phyloP scores from a whole-genome alignment of 2,888 invertebrate genomes.

The Amiota communis region DNA sequence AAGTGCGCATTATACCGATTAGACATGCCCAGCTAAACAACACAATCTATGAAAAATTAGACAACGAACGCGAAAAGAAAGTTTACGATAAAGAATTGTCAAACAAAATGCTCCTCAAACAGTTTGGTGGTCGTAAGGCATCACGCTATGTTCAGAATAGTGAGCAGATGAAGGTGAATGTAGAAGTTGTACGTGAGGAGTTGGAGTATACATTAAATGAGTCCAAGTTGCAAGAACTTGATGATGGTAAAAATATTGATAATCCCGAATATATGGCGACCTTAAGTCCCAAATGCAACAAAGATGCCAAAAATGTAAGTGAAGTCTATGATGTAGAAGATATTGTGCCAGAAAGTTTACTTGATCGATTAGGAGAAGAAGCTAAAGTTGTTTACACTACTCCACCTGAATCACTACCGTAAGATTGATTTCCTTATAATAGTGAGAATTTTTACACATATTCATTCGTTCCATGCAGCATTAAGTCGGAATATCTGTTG shows the following conservation, averaged over 20 bases:
- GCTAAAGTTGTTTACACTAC: slow-evolving; percentile 60
- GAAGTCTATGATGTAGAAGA: slow-evolving; percentile 65
- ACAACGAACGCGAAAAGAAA: slow-evolving; percentile 39
- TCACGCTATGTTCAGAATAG: slow-evolving; percentile 56
- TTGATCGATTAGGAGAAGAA: slow-evolving; percentile 68
- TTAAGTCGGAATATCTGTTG: slow-evolving; percentile 63
- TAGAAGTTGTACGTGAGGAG: slow-evolving; percentile 65
- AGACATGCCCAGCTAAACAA: slow-evolving; percentile 64
- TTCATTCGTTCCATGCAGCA: slow-evolving; percentile 50
- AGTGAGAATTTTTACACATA: background rate
- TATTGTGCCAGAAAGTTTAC: slow-evolving; percentile 60
- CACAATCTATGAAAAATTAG: slow-evolving; percentile 58
- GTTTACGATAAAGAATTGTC: slow-evolving; percentile 53
- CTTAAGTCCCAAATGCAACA: slow-evolving; percentile 66
- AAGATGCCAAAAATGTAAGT: slow-evolving; percentile 56
- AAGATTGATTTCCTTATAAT: slow-evolving; percentile 38
- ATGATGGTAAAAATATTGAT: slow-evolving; percentile 44
- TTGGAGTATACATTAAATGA: slow-evolving; percentile 62
- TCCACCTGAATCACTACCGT: slow-evolving; percentile 64
- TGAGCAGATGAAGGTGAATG: slow-evolving; percentile 65
- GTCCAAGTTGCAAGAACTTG: slow-evolving; percentile 34
- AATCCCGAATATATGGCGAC: slow-evolving; percentile 50
- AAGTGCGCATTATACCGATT: slow-evolving; percentile 66
- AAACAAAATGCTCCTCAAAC: slow-evolving; percentile 56
- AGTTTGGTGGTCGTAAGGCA: slow-evolving; percentile 68